Base-by-base conservation (phyloP, 2,113 vertebrate species). In the Clarias magur region DNA sequence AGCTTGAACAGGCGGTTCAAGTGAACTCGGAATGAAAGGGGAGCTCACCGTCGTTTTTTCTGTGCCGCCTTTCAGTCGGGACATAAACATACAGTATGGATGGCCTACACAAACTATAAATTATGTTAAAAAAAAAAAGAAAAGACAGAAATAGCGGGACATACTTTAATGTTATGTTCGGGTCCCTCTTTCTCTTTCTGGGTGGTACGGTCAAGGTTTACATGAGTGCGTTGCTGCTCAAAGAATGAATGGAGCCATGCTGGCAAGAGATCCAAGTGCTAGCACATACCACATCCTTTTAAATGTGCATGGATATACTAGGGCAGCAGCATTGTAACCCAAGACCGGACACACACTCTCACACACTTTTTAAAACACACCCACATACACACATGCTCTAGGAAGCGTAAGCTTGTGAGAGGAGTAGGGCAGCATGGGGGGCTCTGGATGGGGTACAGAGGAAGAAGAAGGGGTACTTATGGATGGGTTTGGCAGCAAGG, bases 251-350 rank as follows among this genome's bases (percentile, higher is more conserved):
- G 67, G 83, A 87, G 85, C 87, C 86, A 84, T 87, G 91, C 68
- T 89, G 88, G 85, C 75, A 89, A 2, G 80, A 82, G 80, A 86
- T 85, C 86, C 89, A 91, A 90, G 90, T 85, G 87, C 91, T 91
- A 91, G 89, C 89, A 89, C 91, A 93, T 92, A 90, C 88, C 93
- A 91, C 90, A 92, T 93, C 90, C 90, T 90, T 91, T 88, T 89
- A 92, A 93, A 91, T 85, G 88, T 0, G 88, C 89, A 88, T 90
- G 90, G 92, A 92, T 91, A 91, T 90, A 88, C 92, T 91, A 90
- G 87, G 89, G 89, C 91, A 82, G 82, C 48, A 83, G 82, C 17
- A 54, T 23, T 85, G 94, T 93, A 95, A 94, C 92, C 88, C 81
- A 93, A 95, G 75, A 91, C 94, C 84, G 57, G 79, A 90, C 89